Base-by-base conservation (phyloP, 2,113 vertebrate species). In the Toxotes chatareus region DNA sequence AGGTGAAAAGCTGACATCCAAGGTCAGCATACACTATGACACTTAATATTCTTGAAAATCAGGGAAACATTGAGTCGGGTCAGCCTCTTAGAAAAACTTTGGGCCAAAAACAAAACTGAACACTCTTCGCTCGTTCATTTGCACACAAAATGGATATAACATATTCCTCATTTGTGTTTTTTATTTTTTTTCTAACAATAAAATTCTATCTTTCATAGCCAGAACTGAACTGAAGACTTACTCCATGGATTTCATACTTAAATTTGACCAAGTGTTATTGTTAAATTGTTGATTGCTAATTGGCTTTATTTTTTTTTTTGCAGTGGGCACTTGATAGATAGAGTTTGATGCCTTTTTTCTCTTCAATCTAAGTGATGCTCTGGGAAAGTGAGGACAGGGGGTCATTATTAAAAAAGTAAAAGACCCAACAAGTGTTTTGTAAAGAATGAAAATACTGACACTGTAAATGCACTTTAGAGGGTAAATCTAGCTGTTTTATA, bases 401-500 rank as follows among this genome's bases (percentile, higher is more conserved):
- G 68, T 82, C 76, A 42, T 88, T 80, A 61, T 82, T 38, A 23
- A 75, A 64, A 73, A 72, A 75, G 51, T 47, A 38, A 70, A 85
- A 80, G 67, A 76, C 75, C 80, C 73, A 14, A 53, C 63, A 86
- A 81, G 84, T 88, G 87, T 90, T 94, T 89, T 89, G 87, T 91
- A 87, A 93, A 76, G 90, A 92, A 89, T 88, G 82, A 86, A 90
- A 86, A 92, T 88, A 94, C 90, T 93, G 94, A 95, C 92, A 95
- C 94, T 94, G 88, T 94, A 95, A 94, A 95, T 94, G 95, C 95
- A 96, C 95, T 96, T 96, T 96, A 95, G 93, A 94, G 88, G 90
- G 92, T 89, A 82, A 94, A 89, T 86, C 83, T 83, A 86, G 80
- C 80, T 90, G 87, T 91, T 82, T 88, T 77, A 73, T 82, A 72